Evolutionary conservation across 2,797 vertebrate genomes (phyloP).

Genomic region (Corythornis leucogaster): DNA sequence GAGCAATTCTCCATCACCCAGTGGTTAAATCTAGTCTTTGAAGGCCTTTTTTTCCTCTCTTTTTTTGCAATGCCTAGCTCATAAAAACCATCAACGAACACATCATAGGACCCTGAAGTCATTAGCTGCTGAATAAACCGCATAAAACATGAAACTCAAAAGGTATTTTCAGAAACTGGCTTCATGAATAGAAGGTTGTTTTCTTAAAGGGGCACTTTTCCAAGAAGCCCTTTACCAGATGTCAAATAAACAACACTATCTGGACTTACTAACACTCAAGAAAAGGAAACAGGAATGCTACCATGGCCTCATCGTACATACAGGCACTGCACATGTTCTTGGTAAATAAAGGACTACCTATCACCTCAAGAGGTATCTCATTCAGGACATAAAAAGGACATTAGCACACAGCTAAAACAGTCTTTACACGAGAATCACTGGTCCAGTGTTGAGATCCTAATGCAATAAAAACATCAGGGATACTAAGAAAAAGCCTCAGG

Average conservation of each 20-base stretch:
- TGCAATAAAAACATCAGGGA: neutral
- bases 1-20: neutral
- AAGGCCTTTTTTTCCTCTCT: neutral
- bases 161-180: neutral
- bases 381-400: neutral
- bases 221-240: neutral
- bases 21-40: neutral
- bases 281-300: neutral
- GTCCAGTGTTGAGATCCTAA: neutral
- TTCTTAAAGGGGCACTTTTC: neutral
- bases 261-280: neutral
- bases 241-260: neutral
- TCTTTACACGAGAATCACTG: neutral
- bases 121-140: neutral
- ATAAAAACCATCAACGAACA: neutral
- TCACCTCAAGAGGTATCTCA: neutral
- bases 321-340: fast-evolving
- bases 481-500: neutral
- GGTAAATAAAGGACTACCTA: neutral
- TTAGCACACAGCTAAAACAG: neutral
- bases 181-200: neutral
- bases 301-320: neutral
- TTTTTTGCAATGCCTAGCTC: neutral
- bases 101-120: fast-evolving
- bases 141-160: neutral